These are phyloP conservation scores for Morelia viridis DNA, from an alignment of 2,797 vertebrate genomes.

Conservation along the genomic window DNA sequence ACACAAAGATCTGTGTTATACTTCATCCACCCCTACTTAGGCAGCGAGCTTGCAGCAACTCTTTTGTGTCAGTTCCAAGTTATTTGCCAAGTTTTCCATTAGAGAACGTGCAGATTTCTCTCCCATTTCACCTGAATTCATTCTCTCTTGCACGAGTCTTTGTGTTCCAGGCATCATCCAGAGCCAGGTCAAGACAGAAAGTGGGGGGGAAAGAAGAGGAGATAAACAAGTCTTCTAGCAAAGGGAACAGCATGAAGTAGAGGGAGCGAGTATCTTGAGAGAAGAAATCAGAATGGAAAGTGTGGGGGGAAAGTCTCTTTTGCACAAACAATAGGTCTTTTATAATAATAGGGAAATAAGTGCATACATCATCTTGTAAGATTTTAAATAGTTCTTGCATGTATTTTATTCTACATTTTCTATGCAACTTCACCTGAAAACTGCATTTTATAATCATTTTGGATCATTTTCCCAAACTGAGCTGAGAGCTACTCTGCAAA, in stretches of 20 bases:
- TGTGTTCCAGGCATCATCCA: conserved; percentile 31
- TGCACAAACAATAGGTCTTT: conserved; percentile 41
- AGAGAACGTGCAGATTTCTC: neutral
- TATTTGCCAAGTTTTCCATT: neutral
- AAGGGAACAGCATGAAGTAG: neutral
- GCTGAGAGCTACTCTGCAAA: neutral
- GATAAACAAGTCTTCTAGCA: conserved; percentile 33
- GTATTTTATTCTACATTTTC: neutral
- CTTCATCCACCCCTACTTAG: rapidly evolving
- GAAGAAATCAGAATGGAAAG: conserved; percentile 44
- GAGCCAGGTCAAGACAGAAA: conserved; percentile 1
- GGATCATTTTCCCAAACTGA: neutral
- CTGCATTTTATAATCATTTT: neutral
- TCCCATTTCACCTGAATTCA: conserved; percentile 28
- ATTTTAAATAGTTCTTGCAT: neutral
- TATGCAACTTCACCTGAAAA: neutral
- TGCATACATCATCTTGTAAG: neutral
- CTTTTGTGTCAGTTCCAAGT: neutral
- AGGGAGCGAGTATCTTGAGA: conserved; percentile 25
- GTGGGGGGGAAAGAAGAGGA: neutral
- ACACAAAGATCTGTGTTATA: neutral
- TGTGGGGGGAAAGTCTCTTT: conserved; percentile 52
- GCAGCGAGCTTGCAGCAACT: neutral
- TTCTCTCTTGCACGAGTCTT: neutral
- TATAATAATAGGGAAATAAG: conserved; percentile 59